A percentile compares a stretch with the other conserved stretches of the same genome.
Evolutionary conservation across 2,797 vertebrate species (phyloP).

Genomic region (Rhinogobio ventralis): DNA sequence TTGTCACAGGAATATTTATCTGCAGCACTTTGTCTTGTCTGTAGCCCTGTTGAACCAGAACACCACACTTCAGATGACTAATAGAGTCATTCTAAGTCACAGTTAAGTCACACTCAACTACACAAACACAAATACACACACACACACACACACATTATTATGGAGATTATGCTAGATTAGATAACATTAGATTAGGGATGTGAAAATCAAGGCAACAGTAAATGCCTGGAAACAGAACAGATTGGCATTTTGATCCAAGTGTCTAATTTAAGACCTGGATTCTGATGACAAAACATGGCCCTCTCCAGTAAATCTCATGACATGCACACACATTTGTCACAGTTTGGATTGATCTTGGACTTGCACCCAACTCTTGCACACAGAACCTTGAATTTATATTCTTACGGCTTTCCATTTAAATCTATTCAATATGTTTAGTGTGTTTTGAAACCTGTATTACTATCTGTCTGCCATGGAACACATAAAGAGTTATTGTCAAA

Average conservation of each 20-base stretch:
- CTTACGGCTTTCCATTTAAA: neutral
- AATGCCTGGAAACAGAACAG: constrained; percentile 34
- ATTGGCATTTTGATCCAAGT: constrained; percentile 34
- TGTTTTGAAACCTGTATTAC: neutral
- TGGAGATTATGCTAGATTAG: constrained; percentile 42
- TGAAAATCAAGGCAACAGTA: constrained; percentile 28
- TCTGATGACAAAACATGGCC: constrained; percentile 25
- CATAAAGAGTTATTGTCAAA: neutral
- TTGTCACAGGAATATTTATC: constrained; percentile 23
- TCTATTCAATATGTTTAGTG: neutral
- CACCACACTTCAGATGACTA: constrained; percentile 36
- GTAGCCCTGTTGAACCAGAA: constrained; percentile 37
- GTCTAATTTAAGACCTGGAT: constrained; percentile 45
- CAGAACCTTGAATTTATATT: neutral
- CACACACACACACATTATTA: constrained; percentile 4
- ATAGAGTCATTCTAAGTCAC: constrained; percentile 32
- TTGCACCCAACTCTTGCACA: neutral
- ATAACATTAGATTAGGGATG: constrained; percentile 38
- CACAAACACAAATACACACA: neutral
- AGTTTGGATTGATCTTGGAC: constrained; percentile 17
- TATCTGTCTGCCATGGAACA: neutral
- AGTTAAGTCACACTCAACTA: constrained; percentile 29
- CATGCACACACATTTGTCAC: constrained; percentile 34
- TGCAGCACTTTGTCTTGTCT: constrained; percentile 41
- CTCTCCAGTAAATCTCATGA: constrained; percentile 40